Evolutionary conservation across 2,888 invertebrate genomes (phyloP).

Genomic region (Callyntrura sp.): DNA sequence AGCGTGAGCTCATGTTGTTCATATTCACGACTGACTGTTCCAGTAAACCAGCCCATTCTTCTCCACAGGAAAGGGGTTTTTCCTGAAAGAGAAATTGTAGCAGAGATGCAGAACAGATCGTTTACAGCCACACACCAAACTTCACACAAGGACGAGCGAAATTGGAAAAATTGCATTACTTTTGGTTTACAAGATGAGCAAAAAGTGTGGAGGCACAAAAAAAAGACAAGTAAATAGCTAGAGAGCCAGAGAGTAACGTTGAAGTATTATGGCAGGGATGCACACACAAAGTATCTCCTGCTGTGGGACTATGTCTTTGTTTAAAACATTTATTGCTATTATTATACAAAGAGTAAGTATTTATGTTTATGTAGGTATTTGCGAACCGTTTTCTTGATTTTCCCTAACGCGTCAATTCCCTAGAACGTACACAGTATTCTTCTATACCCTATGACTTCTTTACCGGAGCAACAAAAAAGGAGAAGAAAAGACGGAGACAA

Average conservation of each 20-base stretch:
- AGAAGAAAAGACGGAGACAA: conserved; percentile 4
- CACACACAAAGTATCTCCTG: conserved; percentile 36
- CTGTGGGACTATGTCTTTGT: conserved; percentile 12
- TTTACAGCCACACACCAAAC: conserved; percentile 24
- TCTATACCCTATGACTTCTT: not conserved
- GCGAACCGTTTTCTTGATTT: not conserved
- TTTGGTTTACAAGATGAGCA: conserved; percentile 7
- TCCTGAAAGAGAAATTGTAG: not conserved
- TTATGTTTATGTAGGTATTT: conserved; percentile 14
- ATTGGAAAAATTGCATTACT: conserved; percentile 56
- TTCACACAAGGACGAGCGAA: conserved; percentile 24
- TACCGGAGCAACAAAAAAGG: no score
- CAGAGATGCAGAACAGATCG: conserved; percentile 30
- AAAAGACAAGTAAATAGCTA: conserved; percentile 37
- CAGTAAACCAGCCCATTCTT: conserved; percentile 28
- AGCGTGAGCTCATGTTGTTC: conserved; percentile 76
- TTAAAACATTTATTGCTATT: conserved; percentile 34
- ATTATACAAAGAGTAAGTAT: not conserved
- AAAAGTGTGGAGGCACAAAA: conserved; percentile 4
- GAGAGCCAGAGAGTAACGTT: not conserved
- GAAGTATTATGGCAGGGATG: conserved; percentile 6
- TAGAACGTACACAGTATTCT: not conserved
- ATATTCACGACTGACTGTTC: conserved; percentile 55
- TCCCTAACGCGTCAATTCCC: not conserved
- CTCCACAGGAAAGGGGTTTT: conserved; percentile 20